Evolutionary conservation across 2,797 vertebrate genomes (phyloP).

Genomic region (Myripristis murdjan): DNA sequence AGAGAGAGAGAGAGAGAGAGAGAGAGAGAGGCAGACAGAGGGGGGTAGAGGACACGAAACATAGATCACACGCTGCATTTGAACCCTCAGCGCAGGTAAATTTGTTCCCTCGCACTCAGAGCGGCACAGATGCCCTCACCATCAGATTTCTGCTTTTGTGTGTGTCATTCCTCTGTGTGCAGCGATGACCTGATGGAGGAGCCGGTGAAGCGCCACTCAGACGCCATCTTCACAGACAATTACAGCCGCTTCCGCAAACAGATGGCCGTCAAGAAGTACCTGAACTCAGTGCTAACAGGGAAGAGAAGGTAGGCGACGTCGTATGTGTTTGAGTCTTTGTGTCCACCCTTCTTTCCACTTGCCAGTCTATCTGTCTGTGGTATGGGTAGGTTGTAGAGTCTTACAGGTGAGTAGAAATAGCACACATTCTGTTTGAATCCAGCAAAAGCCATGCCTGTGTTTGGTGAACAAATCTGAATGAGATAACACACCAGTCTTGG

Average conservation of each 20-base stretch:
- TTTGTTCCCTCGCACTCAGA: too few species aligned
- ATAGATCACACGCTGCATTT: not conserved
- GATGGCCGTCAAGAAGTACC: constrained; percentile 97
- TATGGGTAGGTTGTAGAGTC: too few species aligned
- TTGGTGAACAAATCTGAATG: not conserved
- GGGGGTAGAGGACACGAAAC: too few species aligned
- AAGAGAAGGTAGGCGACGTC: constrained; percentile 90
- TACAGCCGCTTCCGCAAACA: constrained; percentile 97
- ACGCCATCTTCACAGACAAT: constrained; percentile 97
- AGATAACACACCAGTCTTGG: too few species aligned
- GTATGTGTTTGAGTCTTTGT: too few species aligned
- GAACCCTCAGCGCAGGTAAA: not conserved
- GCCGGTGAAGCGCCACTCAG: constrained; percentile 94
- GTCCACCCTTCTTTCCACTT: not conserved
- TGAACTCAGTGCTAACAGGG: constrained; percentile 94
- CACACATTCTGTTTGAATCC: too few species aligned
- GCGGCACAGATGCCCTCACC: constrained; percentile 28
- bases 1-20: constrained; percentile 6
- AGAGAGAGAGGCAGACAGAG: constrained; percentile 7
- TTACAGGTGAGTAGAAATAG: too few species aligned
- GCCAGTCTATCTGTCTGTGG: not conserved
- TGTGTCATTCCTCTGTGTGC: constrained; percentile 18
- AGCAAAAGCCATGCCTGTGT: not conserved
- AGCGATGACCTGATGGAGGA: constrained; percentile 89
- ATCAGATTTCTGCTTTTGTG: not conserved